Percentiles rank a stretch among this genome's conserved stretches.
These are phyloP conservation scores for Sebastiscus tertius DNA, from an alignment of 2,797 vertebrate genomes.

Conservation along the genomic window DNA sequence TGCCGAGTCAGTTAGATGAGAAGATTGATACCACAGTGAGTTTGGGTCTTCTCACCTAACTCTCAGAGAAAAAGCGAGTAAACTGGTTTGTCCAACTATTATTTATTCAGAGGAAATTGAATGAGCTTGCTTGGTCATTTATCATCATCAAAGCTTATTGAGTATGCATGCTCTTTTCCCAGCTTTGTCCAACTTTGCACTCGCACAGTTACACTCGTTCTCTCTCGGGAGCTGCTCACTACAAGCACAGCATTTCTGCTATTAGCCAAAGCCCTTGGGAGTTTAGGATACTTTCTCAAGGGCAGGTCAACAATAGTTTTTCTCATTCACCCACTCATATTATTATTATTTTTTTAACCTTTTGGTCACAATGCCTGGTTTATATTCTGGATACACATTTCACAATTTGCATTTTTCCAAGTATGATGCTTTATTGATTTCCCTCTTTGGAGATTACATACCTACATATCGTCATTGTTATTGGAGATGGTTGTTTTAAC, in stretches of 20 bases:
- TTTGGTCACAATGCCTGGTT: not conserved
- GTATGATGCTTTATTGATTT: not conserved
- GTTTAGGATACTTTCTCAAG: not conserved
- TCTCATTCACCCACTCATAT: not conserved
- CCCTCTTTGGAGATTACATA: not conserved
- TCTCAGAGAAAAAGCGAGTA: not conserved
- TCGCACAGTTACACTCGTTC: not conserved
- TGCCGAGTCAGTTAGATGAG: not conserved
- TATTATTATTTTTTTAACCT: not conserved
- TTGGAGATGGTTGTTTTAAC: not conserved
- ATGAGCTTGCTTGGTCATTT: constrained; percentile 4
- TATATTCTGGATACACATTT: not conserved
- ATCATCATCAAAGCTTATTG: constrained; percentile 17
- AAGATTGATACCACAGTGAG: not conserved
- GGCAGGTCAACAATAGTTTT: not conserved
- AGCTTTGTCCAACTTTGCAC: constrained; percentile 1
- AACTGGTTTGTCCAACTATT: not conserved
- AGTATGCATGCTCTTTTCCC: constrained; percentile 9
- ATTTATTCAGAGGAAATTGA: constrained; percentile 4
- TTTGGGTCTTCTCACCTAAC: constrained; percentile 1
- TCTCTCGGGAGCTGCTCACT: not conserved
- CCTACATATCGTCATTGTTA: not conserved
- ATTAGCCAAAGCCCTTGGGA: not conserved
- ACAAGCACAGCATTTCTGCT: constrained; percentile 1
- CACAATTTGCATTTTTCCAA: not conserved